Evolutionary conservation across 2,888 invertebrate species (phyloP).

Genomic region (Troides aeacus): DNA sequence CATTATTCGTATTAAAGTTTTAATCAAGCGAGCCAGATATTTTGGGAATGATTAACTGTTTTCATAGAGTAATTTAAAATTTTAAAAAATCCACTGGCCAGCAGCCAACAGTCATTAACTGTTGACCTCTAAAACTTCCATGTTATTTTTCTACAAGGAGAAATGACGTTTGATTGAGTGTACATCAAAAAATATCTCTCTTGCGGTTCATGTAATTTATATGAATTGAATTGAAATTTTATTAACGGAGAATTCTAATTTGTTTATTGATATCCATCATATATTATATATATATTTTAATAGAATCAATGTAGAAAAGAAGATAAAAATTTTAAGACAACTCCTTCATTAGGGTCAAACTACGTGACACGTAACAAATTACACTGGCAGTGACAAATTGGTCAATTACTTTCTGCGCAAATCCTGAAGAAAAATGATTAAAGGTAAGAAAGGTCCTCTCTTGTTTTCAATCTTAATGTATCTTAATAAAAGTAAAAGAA

Average conservation of each 20-base stretch:
- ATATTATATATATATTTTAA: no score
- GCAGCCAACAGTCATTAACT: constrained; percentile 7
- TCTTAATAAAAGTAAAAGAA: neutral
- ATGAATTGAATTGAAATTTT: no score
- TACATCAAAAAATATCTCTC: no score
- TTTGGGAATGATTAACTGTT: constrained; percentile 14
- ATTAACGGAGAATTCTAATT: no score
- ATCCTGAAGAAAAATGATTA: neutral
- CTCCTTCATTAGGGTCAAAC: neutral
- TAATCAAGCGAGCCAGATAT: no score
- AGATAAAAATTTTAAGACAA: neutral
- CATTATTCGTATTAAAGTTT: no score
- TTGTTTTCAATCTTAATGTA: neutral
- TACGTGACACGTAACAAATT: neutral
- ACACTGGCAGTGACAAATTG: neutral
- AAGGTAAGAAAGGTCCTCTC: neutral
- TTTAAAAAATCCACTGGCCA: constrained; percentile 5
- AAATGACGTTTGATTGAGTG: no score
- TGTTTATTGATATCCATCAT: no score
- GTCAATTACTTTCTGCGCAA: neutral
- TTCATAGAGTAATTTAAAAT: constrained; percentile 3
- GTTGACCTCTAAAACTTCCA: constrained; percentile 2
- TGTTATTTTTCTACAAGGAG: constrained; percentile 1
- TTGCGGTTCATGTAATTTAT: no score
- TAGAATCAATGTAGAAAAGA: neutral